Evolutionary conservation across 64 coral and sea anemone genomes (phyloP), one percentile per base, ranked within the genome.

Genomic region (Montipora cactus): DNA sequence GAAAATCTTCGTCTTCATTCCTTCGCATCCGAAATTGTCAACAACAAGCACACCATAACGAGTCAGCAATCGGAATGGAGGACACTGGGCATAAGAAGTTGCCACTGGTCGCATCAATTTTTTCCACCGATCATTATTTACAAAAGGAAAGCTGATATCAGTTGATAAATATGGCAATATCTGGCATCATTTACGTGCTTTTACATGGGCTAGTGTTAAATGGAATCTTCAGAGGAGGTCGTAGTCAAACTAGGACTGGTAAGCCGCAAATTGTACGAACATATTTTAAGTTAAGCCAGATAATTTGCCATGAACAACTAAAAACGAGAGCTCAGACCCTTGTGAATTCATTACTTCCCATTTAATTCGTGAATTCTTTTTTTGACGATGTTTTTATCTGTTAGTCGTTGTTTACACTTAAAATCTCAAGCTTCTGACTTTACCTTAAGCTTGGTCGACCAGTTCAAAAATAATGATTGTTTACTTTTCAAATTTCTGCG

Each of bases 201-300:
- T 86, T 86, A 8, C 3, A 19, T 19, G 7, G 46, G 8, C 67
- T 86, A 45, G 45, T 20, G 62, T 48, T 68, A 68, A 50, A 7
- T 9, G 81, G 28, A 67, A 47, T 67, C 59, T 47, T 22, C 19
- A 14, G 9, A 47, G 8, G 47, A 20, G 82, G 82, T 72, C 64
- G 82, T 12, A 64, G 82, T 72, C 82, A 86, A 86, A 49, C 19
- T 28, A 5, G 3, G 44, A 71, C 64, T 86, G 82, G 82, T 86
- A 86, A 86, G 82, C 82, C 82, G 82, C 66, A 49, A 13, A 18
- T 14, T 49, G 15, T 14, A 46, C 5, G 16, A 19, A 9, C 68
- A 5, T 71, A 5, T 22, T 21, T 5, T 71, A 21, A 5, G 4
- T 3, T 21, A 71, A 71, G 21, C 21, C 19, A 5, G 7, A 8